phyloP scores from a whole-genome alignment of 2,797 vertebrate genomes.

The Tolypeutes matacus region DNA sequence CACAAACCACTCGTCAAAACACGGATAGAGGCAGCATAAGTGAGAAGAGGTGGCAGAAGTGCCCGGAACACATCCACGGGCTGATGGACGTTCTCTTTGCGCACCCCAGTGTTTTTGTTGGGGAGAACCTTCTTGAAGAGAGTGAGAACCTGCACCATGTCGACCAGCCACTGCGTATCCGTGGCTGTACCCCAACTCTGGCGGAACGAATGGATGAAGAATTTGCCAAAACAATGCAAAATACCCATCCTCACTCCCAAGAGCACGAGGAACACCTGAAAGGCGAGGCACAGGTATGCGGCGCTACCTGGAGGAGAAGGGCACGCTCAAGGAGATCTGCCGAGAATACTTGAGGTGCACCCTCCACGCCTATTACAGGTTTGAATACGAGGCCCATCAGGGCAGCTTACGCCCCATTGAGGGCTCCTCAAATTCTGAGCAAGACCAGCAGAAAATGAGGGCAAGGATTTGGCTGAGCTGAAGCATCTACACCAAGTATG shows the following conservation, averaged over 20 bases:
- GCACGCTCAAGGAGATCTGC: conserved; percentile 94
- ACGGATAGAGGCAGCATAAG: neutral
- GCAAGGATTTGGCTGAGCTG: conserved; percentile 92
- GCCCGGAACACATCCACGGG: conserved; percentile 93
- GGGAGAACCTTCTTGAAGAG: conserved; percentile 95
- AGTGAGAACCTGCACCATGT: conserved; percentile 91
- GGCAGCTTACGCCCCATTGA: conserved; percentile 91
- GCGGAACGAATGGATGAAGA: conserved; percentile 97
- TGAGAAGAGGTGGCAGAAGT: conserved; percentile 95
- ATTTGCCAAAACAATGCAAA: conserved; percentile 97
- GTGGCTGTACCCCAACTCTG: conserved; percentile 94
- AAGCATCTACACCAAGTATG: conserved; percentile 95
- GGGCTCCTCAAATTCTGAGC: conserved; percentile 90
- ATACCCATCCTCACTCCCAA: conserved; percentile 97
- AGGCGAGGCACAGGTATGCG: conserved; percentile 92
- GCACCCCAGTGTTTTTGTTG: conserved; percentile 93
- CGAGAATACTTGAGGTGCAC: conserved; percentile 93
- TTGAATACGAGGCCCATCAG: conserved; percentile 95
- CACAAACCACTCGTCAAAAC: neutral
- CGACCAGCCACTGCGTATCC: conserved; percentile 94
- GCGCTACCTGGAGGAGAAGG: conserved; percentile 94
- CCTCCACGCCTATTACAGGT: conserved; percentile 97
- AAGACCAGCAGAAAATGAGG: conserved; percentile 95
- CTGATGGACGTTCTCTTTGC: conserved; percentile 94
- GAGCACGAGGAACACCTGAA: conserved; percentile 96